Base-by-base conservation (phyloP, 2,113 vertebrate genomes). In the Alosa alosa region DNA sequence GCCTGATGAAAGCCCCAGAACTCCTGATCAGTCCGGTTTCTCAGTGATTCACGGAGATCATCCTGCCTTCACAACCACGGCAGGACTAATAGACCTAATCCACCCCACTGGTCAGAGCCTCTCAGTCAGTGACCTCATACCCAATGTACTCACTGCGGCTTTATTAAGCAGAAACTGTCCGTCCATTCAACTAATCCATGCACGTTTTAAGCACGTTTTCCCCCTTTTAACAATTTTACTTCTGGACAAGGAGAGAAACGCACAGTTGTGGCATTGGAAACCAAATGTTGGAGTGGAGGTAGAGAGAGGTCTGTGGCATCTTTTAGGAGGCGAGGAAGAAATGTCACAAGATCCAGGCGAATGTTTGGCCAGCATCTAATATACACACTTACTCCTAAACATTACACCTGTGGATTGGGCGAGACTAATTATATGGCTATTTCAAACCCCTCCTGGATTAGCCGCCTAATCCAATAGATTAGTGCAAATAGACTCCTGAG, bases 351-450 rank as follows among this genome's bases (percentile, higher is more conserved):
- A 72, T 72, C n/a, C 64, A 25, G 9, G 8, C 25, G 1, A 31
- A 36, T 78, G 72, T 31, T 39, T 78, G 72, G 72, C 31, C 72
- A 78, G 72, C 31, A 15, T 78, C 36, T 18, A 78, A 78, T 17
- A 25, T 6, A 36, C 36, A 78, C 13, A 31, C 72, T 31, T 13
- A 2, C 11, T 36, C 0, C 4, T 36, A 17, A 4, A 78, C 31
- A 78, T 78, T 39, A 39, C 72, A 78, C 72, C 72, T 78, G 72
- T 78, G 31, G 72, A 39, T 78, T 78, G 72, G 72, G 72, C 72
- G 10, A 78, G 13, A 78, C 72, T 5, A 78, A 39, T 78, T 36
- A 78, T 11, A 36, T 15, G 13, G 72, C 72, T 78, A 78, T 78
- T 78, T 78, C 31, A 1, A 39, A 39, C 72, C 36, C 31, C 72